Evolutionary conservation across 1,140 invertebrate genomes (phyloP), one percentile per base, ranked within the genome.

Genomic region (Matsumurasca onukii): DNA sequence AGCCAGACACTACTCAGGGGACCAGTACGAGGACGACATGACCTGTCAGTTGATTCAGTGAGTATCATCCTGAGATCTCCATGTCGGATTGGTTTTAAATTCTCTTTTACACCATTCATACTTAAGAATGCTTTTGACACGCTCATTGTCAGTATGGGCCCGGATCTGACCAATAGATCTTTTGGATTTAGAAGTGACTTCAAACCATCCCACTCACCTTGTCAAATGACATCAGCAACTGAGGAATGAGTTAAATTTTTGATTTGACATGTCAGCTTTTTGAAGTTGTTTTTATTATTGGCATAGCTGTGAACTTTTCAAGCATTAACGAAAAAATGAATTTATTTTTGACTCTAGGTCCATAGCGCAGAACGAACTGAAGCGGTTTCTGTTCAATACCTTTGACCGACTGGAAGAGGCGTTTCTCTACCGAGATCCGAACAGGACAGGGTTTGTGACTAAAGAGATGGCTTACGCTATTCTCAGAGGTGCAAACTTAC

Each of bases 321-420:
- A n/a, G n/a, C n/a, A n/a, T n/a, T n/a, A n/a, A n/a, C n/a, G n/a
- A n/a, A n/a, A n/a, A n/a, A n/a, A n/a, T n/a, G n/a, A n/a, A n/a
- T n/a, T n/a, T n/a, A n/a, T n/a, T n/a, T n/a, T n/a, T n/a, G n/a
- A n/a, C n/a, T n/a, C n/a, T n/a, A 85, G 85, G 67, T 76, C 80
- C 59, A 76, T 90, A n/a, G 85, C 89, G 0, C 88, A 91, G 57
- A 83, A 85, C 31, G 87, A 89, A 68, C 70, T 92, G 29, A 85
- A 86, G n/a, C 83, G 88, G 1, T 80, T 81, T 1, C 74, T 91
- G 0, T 92, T 89, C 87, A 83, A 89, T 72, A 86, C 88, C 61
- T 79, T 87, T 3, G 84, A 85, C 3, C 81, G 89, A 2, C 73
- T 92, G 0, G 77, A 81, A 45, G 89, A 91, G 74, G 85, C 86